Conservation (phyloP, 1,140 invertebrate genomes). For the Homarus americanus region DNA sequence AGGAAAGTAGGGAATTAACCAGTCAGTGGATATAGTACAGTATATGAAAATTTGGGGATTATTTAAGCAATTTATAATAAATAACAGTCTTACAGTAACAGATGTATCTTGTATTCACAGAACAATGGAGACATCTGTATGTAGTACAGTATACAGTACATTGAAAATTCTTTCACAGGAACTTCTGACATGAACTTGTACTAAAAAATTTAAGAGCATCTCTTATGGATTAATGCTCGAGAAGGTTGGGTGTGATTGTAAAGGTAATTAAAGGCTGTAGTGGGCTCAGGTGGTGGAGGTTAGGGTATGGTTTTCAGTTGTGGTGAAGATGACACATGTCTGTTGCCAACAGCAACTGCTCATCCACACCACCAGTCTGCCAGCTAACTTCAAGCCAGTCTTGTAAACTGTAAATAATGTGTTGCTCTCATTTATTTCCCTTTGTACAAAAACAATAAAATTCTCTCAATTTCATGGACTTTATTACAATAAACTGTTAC, state of each 20-base stretch:
- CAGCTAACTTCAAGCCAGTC: neutral
- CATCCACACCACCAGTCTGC: neutral
- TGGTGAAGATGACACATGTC: neutral
- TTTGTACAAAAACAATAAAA: conserved; percentile 12
- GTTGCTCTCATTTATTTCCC: neutral
- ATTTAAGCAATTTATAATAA: neutral
- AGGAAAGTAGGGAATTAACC: no score
- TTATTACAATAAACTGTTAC: no score
- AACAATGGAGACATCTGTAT: neutral
- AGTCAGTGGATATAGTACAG: no score
- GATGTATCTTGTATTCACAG: neutral
- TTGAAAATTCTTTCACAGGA: neutral
- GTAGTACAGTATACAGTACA: neutral
- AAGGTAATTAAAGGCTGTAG: neutral
- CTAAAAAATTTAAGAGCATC: neutral
- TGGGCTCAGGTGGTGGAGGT: neutral
- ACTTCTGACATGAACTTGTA: neutral
- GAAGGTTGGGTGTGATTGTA: neutral
- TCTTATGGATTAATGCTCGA: neutral
- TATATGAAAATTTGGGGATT: neutral
- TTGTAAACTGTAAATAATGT: conserved; percentile 5
- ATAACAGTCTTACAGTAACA: neutral
- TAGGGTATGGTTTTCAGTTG: neutral
- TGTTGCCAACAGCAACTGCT: neutral
- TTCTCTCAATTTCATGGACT: neutral